Base-by-base conservation (phyloP, 1,140 invertebrate species). In the Asobara japonica region DNA sequence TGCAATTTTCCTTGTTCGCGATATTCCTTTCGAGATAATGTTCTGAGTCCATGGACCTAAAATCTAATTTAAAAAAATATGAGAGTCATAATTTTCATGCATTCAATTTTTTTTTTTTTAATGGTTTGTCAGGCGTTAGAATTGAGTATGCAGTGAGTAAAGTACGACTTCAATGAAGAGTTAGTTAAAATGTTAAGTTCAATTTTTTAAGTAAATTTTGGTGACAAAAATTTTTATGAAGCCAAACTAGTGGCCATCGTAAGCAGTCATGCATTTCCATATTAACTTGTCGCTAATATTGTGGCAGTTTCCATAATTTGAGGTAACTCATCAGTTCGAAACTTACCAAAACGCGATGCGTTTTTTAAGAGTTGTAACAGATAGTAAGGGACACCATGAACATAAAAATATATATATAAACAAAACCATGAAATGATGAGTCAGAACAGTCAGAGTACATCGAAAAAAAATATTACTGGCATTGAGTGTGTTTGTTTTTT, bases 211-310 rank as follows among this genome's bases (percentile, higher is more conserved):
- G 80, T 78, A 73, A 66, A 60, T 6, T 69, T 80, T 71, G 30
- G 13, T 56, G 13, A 56, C 5, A 56, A 25, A 56, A 25, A 56
- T 22, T 3, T n/a, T n/a, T n/a, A n/a, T 22, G 2, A 80, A 78
- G 77, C 77, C 70, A 78, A 72, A 76, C 75, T 79, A 77, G 77
- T 72, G 74, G 76, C 75, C 75, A 78, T 79, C 71, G 76, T 74
- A 82, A 79, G 77, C 77, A 75, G 1, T 69, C 83, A 84, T 86
- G 83, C 84, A 80, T 80, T 74, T 78, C 74, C n/a, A 75, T 80
- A 79, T 83, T 84, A 84, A 83, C 81, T 80, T 80, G 69, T 77
- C 74, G 18, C 30, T 64, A 7, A 22, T 29, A 31, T n/a, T n/a
- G n/a, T n/a, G n/a, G n/a, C n/a, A 69, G 36, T 69, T 61, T 27